Conservation (phyloP, 2,113 vertebrate species). For the Theristicus caerulescens region DNA sequence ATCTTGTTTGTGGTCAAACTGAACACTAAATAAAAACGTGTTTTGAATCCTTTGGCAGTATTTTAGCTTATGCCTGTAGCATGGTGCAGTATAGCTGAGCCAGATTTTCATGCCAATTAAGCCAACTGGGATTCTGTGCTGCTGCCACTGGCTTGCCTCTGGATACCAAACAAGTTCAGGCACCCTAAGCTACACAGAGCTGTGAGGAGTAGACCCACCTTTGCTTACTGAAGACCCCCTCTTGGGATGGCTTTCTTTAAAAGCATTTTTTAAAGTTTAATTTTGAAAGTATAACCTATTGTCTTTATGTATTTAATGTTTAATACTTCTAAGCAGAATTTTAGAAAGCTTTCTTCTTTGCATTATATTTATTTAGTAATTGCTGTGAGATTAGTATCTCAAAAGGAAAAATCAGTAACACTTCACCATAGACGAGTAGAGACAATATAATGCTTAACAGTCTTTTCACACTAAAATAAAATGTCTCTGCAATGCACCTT, state of each 20-base stretch:
- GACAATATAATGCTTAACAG: not conserved
- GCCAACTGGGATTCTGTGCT: not conserved
- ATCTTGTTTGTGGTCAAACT: not conserved
- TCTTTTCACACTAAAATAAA: not conserved
- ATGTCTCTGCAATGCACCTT: not conserved
- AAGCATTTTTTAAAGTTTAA: not conserved
- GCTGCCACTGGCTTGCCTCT: not conserved
- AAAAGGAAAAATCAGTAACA: not conserved
- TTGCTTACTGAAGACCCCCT: not conserved
- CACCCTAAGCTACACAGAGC: not conserved
- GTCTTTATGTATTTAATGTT: not conserved
- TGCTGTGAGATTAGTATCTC: not conserved
- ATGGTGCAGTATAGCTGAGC: not conserved
- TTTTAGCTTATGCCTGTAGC: not conserved
- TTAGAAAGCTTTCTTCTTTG: not conserved
- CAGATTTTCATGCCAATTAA: not conserved
- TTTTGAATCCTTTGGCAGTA: not conserved
- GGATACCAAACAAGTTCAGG: not conserved
- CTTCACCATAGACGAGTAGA: not conserved
- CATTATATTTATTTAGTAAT: not conserved
- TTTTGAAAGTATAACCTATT: not conserved
- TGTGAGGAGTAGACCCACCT: not conserved
- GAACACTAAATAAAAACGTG: not conserved
- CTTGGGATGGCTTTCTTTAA: not conserved
- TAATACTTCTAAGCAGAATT: not conserved